Evolutionary conservation across 2,797 vertebrate species (phyloP).

Genomic region (Acanthopagrus latus): DNA sequence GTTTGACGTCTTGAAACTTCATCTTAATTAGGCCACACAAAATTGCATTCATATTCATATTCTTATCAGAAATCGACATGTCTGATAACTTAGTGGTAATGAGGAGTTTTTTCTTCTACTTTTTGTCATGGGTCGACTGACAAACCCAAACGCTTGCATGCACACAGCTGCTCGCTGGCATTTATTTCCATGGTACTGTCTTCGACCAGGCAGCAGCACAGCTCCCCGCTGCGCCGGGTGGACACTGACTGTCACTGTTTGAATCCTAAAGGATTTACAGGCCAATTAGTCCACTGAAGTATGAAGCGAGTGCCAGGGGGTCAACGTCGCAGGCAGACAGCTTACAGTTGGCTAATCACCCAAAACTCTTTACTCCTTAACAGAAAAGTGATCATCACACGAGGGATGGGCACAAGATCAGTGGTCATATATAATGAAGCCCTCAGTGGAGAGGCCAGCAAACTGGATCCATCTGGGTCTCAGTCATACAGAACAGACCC

Average conservation of each 20-base stretch:
- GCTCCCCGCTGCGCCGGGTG: constrained; percentile 33
- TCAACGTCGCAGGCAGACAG: constrained; percentile 51
- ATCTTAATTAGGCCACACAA: constrained; percentile 1
- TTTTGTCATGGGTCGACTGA: not conserved
- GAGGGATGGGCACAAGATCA: constrained; percentile 26
- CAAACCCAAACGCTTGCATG: not conserved
- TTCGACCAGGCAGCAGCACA: not conserved
- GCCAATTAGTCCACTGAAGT: constrained; percentile 70
- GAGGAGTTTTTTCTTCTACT: not conserved
- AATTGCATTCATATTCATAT: not conserved
- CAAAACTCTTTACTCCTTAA: constrained; percentile 48
- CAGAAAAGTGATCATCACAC: constrained; percentile 54
- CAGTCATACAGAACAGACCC: constrained; percentile 12
- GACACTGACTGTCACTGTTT: constrained; percentile 53
- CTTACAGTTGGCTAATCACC: constrained; percentile 65
- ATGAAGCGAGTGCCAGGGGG: constrained; percentile 51
- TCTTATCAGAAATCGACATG: not conserved
- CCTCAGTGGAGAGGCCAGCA: constrained; percentile 7
- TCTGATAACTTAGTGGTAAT: constrained; percentile 5
- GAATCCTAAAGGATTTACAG: constrained; percentile 55
- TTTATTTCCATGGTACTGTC: constrained; percentile 32
- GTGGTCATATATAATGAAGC: constrained; percentile 47
- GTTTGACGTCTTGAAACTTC: constrained; percentile 1
- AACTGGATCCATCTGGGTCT: constrained; percentile 30
- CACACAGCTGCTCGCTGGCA: constrained; percentile 10